A percentile compares a stretch with the other conserved stretches of the same genome.
phyloP scores from a whole-genome alignment of 2,888 invertebrate genomes.

The Lithophane leautieri region DNA sequence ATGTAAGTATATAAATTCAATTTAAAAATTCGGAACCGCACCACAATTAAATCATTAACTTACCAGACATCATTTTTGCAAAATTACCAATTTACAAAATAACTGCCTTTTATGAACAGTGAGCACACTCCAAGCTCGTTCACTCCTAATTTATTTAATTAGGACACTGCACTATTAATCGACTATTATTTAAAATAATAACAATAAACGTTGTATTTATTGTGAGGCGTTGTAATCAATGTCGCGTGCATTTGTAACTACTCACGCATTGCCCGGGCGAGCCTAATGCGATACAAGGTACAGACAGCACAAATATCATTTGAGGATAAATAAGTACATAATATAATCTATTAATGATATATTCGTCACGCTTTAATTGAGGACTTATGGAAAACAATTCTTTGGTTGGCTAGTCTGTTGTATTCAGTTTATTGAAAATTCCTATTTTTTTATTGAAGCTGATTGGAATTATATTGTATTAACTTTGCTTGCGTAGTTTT shows the following conservation, averaged over 20 bases:
- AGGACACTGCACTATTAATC: conserved; percentile 9
- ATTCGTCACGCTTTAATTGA: conserved; percentile 28
- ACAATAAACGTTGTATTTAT: conserved; percentile 30
- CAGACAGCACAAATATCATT: conserved; percentile 64
- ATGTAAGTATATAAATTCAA: too few relatives aligned
- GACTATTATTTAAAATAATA: conserved; percentile 11
- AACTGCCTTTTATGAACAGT: neutral
- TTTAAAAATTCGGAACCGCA: too few relatives aligned
- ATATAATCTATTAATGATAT: conserved; percentile 7
- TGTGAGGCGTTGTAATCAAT: conserved; percentile 60
- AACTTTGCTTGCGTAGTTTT: too few relatives aligned
- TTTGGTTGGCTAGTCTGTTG: conserved; percentile 3
- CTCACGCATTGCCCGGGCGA: conserved; percentile 33
- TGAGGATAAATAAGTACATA: conserved; percentile 52
- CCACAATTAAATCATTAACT: conserved; percentile 48
- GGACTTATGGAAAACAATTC: neutral
- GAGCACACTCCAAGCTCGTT: conserved; percentile 4
- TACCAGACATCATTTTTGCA: conserved; percentile 74
- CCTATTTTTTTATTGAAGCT: conserved; percentile 5
- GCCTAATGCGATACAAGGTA: conserved; percentile 59
- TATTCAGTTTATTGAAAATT: neutral
- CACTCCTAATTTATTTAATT: conserved; percentile 2
- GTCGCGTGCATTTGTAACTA: conserved; percentile 65
- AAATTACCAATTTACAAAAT: neutral
- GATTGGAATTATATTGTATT: neutral